phyloP scores from a whole-genome alignment of 2,797 vertebrate genomes.

The Semotilus atromaculatus region DNA sequence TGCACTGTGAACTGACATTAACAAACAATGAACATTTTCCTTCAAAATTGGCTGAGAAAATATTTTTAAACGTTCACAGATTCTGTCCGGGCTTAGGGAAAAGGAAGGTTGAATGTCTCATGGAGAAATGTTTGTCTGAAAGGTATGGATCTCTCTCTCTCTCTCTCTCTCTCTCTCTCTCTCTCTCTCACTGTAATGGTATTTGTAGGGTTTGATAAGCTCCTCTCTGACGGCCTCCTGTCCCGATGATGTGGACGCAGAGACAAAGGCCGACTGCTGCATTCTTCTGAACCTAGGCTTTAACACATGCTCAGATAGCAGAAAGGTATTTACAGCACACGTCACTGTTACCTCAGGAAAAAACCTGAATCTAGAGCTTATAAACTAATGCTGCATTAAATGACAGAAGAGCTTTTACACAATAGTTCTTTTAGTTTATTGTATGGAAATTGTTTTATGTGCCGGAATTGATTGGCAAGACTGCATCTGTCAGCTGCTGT shows the following conservation, averaged over 20 bases:
- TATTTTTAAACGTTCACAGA: background rate
- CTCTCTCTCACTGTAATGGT: conserved; percentile 33
- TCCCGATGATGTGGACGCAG: conserved; percentile 55
- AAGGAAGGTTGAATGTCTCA: background rate
- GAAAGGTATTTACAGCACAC: conserved; percentile 57
- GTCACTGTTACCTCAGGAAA: conserved; percentile 35
- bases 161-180: conserved; percentile 15
- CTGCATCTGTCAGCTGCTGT: background rate
- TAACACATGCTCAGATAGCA: conserved; percentile 57
- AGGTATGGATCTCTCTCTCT: conserved; percentile 14
- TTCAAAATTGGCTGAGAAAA: background rate
- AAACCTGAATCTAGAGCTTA: conserved; percentile 12
- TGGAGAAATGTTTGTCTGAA: conserved; percentile 4
- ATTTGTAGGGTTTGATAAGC: conserved; percentile 49
- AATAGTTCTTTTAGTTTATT: background rate
- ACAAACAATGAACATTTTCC: background rate
- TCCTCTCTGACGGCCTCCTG: conserved; percentile 27
- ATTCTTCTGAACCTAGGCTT: conserved; percentile 53
- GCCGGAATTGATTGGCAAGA: background rate
- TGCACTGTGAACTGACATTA: background rate
- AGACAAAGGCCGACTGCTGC: conserved; percentile 60
- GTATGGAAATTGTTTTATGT: conserved; percentile 11
- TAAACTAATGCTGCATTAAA: conserved; percentile 6
- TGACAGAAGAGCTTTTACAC: background rate
- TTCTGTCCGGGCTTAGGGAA: background rate